These are phyloP conservation scores for Rhamnusium bicolor DNA, from an alignment of 2,888 invertebrate genomes.

Conservation along the genomic window DNA sequence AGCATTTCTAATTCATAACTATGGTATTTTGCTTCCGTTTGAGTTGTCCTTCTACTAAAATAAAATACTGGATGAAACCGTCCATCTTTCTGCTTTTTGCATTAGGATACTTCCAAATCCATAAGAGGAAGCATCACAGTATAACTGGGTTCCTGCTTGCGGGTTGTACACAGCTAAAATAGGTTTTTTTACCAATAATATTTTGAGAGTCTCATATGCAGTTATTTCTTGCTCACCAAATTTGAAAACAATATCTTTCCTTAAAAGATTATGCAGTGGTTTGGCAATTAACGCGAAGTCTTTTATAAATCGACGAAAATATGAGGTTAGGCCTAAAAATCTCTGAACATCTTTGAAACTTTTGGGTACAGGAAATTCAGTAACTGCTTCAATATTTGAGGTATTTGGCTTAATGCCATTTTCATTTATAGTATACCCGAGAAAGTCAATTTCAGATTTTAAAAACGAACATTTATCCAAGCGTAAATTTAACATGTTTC, in stretches of 20 bases:
- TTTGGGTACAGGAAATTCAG: neutral
- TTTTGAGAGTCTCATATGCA: slow-evolving; percentile 50
- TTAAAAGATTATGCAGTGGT: slow-evolving; percentile 58
- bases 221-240: slow-evolving; percentile 52
- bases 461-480: slow-evolving; percentile 18
- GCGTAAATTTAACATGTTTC: neutral
- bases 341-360: neutral
- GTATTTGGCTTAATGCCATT: neutral
- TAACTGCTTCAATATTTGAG: slow-evolving; percentile 1
- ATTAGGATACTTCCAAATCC: slow-evolving; percentile 61
- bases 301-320: slow-evolving; percentile 41
- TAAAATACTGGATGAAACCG: slow-evolving; percentile 58
- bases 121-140: slow-evolving; percentile 61
- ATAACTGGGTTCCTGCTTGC: slow-evolving; percentile 55
- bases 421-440: neutral
- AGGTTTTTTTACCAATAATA: slow-evolving; percentile 48
- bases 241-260: slow-evolving; percentile 50
- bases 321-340: slow-evolving; percentile 24
- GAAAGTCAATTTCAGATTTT: neutral
- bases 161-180: slow-evolving; percentile 60
- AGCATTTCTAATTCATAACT: slow-evolving; percentile 63
- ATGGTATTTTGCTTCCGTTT: slow-evolving; percentile 58
- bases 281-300: slow-evolving; percentile 51
- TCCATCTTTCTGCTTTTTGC: slow-evolving; percentile 57
- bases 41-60: slow-evolving; percentile 60